Conservation (phyloP, 2,113 vertebrate species). For the Laticauda colubrina region DNA sequence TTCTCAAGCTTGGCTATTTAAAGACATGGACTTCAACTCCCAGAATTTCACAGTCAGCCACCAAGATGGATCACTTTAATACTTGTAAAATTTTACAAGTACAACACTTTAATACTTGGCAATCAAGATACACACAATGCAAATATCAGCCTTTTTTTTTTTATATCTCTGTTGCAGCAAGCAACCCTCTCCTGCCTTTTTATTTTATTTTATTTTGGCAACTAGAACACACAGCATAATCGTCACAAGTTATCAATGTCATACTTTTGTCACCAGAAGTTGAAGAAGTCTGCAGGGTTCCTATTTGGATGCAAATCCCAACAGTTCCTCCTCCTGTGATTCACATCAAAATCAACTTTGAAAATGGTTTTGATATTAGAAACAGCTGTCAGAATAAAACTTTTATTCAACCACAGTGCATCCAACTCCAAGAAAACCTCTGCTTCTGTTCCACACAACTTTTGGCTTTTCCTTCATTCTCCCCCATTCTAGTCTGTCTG, state of each 20-base stretch:
- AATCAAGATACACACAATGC: not conserved
- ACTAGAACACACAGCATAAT: slow-evolving; percentile 32
- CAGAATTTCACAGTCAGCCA: not conserved
- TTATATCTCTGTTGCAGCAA: slow-evolving; percentile 38
- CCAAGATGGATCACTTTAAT: not conserved
- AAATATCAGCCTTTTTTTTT: not conserved
- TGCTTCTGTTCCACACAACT: slow-evolving; percentile 29
- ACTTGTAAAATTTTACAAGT: not conserved
- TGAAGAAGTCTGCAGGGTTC: slow-evolving; percentile 52
- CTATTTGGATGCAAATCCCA: slow-evolving; percentile 53
- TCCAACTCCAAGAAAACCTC: slow-evolving; percentile 13
- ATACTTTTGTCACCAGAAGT: slow-evolving; percentile 45
- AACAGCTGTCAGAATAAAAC: slow-evolving; percentile 45
- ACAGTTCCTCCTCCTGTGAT: slow-evolving; percentile 12
- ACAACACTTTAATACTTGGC: too few species aligned
- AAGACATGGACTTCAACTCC: not conserved
- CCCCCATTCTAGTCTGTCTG: not conserved
- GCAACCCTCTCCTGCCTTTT: not conserved
- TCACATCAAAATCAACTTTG: slow-evolving; percentile 52
- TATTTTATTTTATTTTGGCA: slow-evolving; percentile 20
- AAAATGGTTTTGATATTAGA: slow-evolving; percentile 46
- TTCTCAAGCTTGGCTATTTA: not conserved
- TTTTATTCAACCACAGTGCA: slow-evolving; percentile 33
- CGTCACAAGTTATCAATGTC: slow-evolving; percentile 49
- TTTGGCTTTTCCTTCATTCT: slow-evolving; percentile 4